Evolutionary conservation across 2,113 vertebrate species (phyloP).

Genomic region (Rafetus swinhoei): DNA sequence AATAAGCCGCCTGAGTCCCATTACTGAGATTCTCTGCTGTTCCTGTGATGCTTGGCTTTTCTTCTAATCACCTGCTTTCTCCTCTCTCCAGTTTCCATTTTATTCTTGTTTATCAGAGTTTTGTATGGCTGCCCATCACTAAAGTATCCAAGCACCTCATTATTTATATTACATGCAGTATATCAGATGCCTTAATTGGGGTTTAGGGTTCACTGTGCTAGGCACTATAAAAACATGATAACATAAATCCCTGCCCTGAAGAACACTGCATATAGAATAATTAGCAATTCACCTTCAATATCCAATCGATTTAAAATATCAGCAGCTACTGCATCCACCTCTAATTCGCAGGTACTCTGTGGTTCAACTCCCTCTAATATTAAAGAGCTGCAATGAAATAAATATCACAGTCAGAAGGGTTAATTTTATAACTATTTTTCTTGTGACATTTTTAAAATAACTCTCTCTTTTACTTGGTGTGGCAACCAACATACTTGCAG

Average conservation of each 20-base stretch:
- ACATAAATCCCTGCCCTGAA: background rate
- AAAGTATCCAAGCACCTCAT: background rate
- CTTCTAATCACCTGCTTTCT: background rate
- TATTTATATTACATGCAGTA: background rate
- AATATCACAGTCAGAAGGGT: background rate
- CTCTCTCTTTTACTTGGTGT: background rate
- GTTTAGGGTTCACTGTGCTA: background rate
- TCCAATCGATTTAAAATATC: slow-evolving; percentile 96
- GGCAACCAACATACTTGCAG: background rate
- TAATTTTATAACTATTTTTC: slow-evolving; percentile 24
- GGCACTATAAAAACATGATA: background rate
- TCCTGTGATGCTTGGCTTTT: background rate
- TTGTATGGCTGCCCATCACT: background rate
- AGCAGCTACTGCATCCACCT: slow-evolving; percentile 96
- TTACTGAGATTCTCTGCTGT: background rate
- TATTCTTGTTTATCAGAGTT: background rate
- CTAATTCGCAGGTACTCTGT: slow-evolving; percentile 97
- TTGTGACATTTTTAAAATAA: background rate
- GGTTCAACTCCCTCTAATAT: slow-evolving; percentile 88
- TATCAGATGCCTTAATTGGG: background rate
- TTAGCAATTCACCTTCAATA: slow-evolving; percentile 87
- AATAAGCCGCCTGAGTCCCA: background rate
- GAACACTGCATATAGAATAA: background rate
- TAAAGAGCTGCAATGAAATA: slow-evolving; percentile 85
- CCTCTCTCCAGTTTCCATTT: background rate